Conservation (phyloP, 2,888 invertebrate genomes). For the Hecatera dysodea region DNA sequence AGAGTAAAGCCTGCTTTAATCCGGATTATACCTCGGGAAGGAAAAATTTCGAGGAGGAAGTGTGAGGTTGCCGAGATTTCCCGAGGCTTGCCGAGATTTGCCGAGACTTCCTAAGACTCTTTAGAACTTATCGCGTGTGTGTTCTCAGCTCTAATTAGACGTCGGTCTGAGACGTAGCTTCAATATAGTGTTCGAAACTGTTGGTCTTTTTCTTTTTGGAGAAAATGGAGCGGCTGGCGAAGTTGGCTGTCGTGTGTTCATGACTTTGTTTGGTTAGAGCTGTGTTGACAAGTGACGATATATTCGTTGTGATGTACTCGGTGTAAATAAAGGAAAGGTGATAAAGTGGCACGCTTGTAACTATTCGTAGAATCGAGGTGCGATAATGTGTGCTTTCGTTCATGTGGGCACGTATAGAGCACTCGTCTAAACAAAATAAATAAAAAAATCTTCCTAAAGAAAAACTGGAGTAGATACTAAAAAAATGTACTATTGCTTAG, state of each 20-base stretch:
- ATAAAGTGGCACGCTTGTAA: slow-evolving; percentile 22
- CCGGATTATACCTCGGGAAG: slow-evolving; percentile 57
- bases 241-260: slow-evolving; percentile 18
- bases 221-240: neutral
- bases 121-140: slow-evolving; percentile 57
- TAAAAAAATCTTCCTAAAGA: no score
- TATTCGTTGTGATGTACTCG: slow-evolving; percentile 17
- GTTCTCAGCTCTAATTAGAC: slow-evolving; percentile 63
- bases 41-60: slow-evolving; percentile 58
- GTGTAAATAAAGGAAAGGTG: slow-evolving; percentile 26
- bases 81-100: slow-evolving; percentile 11
- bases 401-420: slow-evolving; percentile 5
- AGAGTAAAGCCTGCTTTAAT: slow-evolving; percentile 70
- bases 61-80: slow-evolving; percentile 50
- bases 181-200: slow-evolving; percentile 33
- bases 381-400: slow-evolving; percentile 13
- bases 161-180: slow-evolving; percentile 36
- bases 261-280: slow-evolving; percentile 20
- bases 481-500: neutral
- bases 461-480: no score
- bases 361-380: slow-evolving; percentile 36
- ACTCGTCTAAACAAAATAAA: neutral
- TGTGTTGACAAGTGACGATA: slow-evolving; percentile 35
- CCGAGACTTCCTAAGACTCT: slow-evolving; percentile 26
- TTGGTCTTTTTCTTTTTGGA: slow-evolving; percentile 3